Base-by-base conservation (phyloP, 2,113 vertebrate species). In the Xiphophorus maculatus region DNA sequence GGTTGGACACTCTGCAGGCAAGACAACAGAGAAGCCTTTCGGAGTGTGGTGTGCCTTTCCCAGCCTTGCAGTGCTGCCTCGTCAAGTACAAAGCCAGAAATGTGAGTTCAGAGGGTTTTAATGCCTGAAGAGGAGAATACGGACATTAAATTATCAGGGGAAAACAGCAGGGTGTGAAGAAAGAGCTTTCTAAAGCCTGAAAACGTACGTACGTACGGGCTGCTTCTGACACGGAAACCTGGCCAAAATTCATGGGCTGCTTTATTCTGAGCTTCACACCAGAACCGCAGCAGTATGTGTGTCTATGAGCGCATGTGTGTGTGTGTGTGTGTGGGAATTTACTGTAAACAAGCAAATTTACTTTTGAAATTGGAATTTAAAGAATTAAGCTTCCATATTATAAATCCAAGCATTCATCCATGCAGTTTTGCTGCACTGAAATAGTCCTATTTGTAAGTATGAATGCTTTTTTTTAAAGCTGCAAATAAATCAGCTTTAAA, bases 141-240 rank as follows among this genome's bases (percentile, higher is more conserved):
- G 90, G 90, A 92, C 91, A 91, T 86, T 88, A 90, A 90, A 92
- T 94, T 94, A 94, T 94, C 93, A 93, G 90, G 92, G 82, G 93
- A 22, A 93, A 94, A 95, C 92, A 92, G 93, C 90, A 94, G 91
- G 89, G 91, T 90, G 88, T 87, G 87, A 88, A 92, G 87, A 88
- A 90, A 90, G 86, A 90, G 87, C 84, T 83, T 85, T 90, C 82
- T 87, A 90, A 90, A 90, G 89, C 86, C 74, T 22, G 73, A 74
- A 87, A 79, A 92, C 86, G 87, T 74, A 90, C 88, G 89, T 83
- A 82, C 88, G 89, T 83, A 82, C 79, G 84, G 79, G 66, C 86
- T 83, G 86, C 91, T 93, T 92, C 90, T 91, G 90, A 91, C 90
- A 93, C 91, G 84, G 91, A 92, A 94, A 93, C 90, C 92, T 93